Evolutionary conservation across 1,140 invertebrate species (phyloP), one percentile per base, ranked within the genome.

Genomic region (Scaptodrosophila lebanonensis): DNA sequence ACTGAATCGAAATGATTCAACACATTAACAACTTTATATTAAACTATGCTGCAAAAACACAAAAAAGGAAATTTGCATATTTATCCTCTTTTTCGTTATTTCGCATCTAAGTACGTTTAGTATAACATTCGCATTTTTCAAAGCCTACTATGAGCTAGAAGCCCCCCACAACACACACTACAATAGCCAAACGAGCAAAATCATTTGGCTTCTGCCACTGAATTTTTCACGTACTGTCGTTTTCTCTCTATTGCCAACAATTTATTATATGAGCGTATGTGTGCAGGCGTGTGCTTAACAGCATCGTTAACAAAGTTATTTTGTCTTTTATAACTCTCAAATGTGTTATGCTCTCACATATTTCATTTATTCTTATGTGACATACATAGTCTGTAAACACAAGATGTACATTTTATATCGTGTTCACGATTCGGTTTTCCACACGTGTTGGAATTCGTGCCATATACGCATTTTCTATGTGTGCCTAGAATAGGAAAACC

Each of bases 241-340:
- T 43, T 36, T 35, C 27, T 16, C 13, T 12, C 40, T 29, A 32
- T 20, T 50, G 33, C 32, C 33, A 49, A 54, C 17, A 56, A 56
- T 58, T 39, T 70, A 52, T 65, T 65, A 48, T 65, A 48, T 47
- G 45, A 62, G 39, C 56, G 12, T 9, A 35, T 32, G 66, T 59
- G 47, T 30, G 47, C 40, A 52, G 62, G 77, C 52, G 66, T 83
- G 79, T 65, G 33, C 69, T 79, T 79, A 79, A 83, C 72, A 66
- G 69, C 72, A 68, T 83, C 79, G 79, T 83, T 83, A 84, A 83
- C 73, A 83, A 84, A 84, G 79, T 79, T 83, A 83, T 83, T 83
- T 83, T 83, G 79, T 83, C 73, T 79, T 79, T 82, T 79, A 79
- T 79, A 71, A 47, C 69, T 49, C 48, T 65, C 64, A 67, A 76